Evolutionary conservation across 2,797 vertebrate species (phyloP), one percentile per base, ranked within the genome.

Genomic region (Euthynnus affinis): DNA sequence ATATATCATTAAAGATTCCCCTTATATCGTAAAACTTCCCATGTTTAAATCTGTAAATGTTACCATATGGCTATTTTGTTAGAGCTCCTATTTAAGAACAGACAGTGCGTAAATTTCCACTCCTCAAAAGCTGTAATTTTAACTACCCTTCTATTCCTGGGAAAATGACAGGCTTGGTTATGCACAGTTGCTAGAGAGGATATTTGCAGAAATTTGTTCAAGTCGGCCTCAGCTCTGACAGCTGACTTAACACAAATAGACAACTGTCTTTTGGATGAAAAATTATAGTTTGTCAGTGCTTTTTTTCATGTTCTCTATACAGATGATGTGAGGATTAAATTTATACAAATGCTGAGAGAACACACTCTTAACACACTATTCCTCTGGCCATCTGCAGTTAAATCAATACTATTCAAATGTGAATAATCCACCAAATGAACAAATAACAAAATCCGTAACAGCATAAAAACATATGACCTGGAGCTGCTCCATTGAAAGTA

Each of bases 121-220:
- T 88, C 82, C 86, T 90, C 85, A 87, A 84, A 95, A 93, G 95
- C 94, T 95, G 91, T 95, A 96, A 96, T 96, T 96, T 94, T 87
- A 92, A 91, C 90, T 91, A 85, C 86, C 85, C 91, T 84, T 94
- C 94, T 95, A 96, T 96, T 95, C 91, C 89, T 90, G 93, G 93
- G 93, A 88, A 96, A 96, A 96, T 96, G 90, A 95, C 93, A 96
- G 95, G 94, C 91, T 93, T 93, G 92, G 79, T 84, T 87, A 80
- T 88, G 79, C 81, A 80, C 88, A 83, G 88, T 90, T 85, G 87
- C 82, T 72, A 73, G 48, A 83, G 83, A 91, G 80, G 89, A 89
- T 91, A 94, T 94, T 92, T 93, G 85, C 81, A 92, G 93, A 92
- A 85, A 93, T 93, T 86, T 92, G 82, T 90, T 76, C 78, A 83